phyloP scores from a whole-genome alignment of 2,113 vertebrate genomes.

The Saccopteryx leptura region DNA sequence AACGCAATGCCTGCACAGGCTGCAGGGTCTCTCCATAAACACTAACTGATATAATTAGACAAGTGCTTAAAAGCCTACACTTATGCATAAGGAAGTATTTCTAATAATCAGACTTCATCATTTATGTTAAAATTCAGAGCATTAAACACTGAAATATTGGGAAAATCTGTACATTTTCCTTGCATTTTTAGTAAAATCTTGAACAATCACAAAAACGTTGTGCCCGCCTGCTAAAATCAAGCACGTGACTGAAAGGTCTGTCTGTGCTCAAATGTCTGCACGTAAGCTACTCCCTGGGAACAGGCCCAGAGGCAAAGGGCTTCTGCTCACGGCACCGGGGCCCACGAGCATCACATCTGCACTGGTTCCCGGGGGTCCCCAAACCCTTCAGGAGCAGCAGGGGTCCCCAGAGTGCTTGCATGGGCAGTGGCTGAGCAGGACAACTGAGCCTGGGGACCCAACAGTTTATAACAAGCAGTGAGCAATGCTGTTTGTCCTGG shows the following conservation, averaged over 20 bases:
- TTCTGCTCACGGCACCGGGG: not conserved
- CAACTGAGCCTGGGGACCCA: not conserved
- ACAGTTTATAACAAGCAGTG: not conserved
- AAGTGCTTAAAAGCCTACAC: not conserved
- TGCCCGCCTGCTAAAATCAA: too few relatives aligned
- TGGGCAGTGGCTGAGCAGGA: not conserved
- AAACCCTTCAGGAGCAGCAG: not conserved
- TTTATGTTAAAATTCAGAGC: conserved; percentile 23
- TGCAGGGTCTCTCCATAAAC: not conserved
- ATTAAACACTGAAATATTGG: not conserved
- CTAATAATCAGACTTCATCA: not conserved
- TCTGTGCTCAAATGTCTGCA: too few relatives aligned
- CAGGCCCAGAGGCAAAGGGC: not conserved
- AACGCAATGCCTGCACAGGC: not conserved
- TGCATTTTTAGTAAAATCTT: not conserved
- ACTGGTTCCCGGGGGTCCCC: not conserved
- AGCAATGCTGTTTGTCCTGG: not conserved
- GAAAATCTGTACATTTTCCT: not conserved
- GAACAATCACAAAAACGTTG: not conserved
- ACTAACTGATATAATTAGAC: not conserved
- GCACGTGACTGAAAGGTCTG: too few relatives aligned
- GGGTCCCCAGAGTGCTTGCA: not conserved
- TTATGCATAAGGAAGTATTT: not conserved
- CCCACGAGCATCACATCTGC: too few relatives aligned
- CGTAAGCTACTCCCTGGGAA: not conserved